Conservation (phyloP, 2,888 invertebrate species). For the Limnephilus lunatus region DNA sequence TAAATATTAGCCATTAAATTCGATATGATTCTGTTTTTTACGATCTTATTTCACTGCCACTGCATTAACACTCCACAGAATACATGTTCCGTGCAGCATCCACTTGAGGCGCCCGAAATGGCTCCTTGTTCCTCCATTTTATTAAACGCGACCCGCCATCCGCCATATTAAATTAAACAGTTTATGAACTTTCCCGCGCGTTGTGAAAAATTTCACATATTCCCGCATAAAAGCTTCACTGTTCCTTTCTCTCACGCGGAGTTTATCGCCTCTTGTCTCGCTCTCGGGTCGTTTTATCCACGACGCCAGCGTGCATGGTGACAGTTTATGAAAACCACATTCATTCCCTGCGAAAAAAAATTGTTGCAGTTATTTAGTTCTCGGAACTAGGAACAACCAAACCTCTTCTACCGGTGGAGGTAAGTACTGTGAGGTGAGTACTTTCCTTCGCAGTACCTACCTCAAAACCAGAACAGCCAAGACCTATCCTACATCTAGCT, state of each 20-base stretch:
- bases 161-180: conserved; percentile 53
- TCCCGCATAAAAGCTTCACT: conserved; percentile 19
- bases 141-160: conserved; percentile 35
- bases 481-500: not conserved
- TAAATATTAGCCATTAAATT: not conserved
- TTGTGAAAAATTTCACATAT: conserved; percentile 25
- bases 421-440: not conserved
- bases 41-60: not conserved
- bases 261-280: conserved; percentile 33
- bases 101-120: not conserved
- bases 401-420: not conserved
- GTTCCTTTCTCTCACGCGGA: conserved; percentile 37
- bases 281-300: not conserved
- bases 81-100: not conserved
- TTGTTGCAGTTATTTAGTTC: conserved; percentile 40
- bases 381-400: not conserved
- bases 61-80: not conserved
- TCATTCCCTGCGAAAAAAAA: conserved; percentile 40
- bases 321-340: conserved; percentile 54
- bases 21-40: not conserved
- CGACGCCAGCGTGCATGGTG: conserved; percentile 23
- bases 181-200: conserved; percentile 49
- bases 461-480: not conserved
- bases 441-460: not conserved
- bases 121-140: conserved; percentile 27